These are phyloP conservation scores for Steinernema hermaphroditum DNA, from an alignment of 2,888 invertebrate genomes.

Conservation along the genomic window DNA sequence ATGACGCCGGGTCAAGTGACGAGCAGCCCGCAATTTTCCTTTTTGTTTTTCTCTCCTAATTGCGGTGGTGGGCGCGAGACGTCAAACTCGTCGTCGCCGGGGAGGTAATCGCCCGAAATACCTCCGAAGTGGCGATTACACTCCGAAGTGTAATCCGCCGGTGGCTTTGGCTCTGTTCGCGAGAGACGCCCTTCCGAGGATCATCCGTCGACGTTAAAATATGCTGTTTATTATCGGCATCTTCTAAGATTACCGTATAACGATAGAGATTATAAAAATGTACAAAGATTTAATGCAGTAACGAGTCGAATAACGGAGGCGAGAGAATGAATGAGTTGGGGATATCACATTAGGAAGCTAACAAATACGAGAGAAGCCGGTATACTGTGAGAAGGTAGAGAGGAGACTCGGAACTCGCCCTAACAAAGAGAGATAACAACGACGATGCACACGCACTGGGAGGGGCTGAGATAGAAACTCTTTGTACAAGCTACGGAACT, in stretches of 20 bases:
- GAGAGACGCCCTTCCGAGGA: too few relatives aligned
- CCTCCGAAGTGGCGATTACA: too few relatives aligned
- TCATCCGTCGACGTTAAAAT: background rate
- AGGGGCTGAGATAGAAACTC: conserved; percentile 22
- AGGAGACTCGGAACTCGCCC: conserved; percentile 28
- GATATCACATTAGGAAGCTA: conserved; percentile 31
- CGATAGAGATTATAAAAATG: conserved; percentile 30
- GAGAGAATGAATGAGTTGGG: conserved; percentile 27
- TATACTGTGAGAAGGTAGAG: conserved; percentile 24
- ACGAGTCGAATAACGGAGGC: conserved; percentile 29
- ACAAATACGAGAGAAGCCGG: conserved; percentile 30
- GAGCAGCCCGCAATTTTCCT: background rate
- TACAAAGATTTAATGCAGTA: conserved; percentile 17
- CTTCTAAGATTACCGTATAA: conserved; percentile 22
- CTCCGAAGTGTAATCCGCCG: too few relatives aligned
- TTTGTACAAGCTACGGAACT: conserved; percentile 21
- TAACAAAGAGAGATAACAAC: conserved; percentile 30
- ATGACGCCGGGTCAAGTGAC: conserved; percentile 23
- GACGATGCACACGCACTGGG: conserved; percentile 31
- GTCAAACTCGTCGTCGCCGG: background rate
- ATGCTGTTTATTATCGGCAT: conserved; percentile 25
- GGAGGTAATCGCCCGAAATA: background rate
- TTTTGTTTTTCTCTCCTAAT: conserved; percentile 4
- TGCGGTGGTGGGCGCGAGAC: background rate
- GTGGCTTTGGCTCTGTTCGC: too few relatives aligned